A percentile compares a stretch with the other conserved stretches of the same genome.
phyloP scores from a whole-genome alignment of 2,113 vertebrate genomes.

The Hypanus sabinus region DNA sequence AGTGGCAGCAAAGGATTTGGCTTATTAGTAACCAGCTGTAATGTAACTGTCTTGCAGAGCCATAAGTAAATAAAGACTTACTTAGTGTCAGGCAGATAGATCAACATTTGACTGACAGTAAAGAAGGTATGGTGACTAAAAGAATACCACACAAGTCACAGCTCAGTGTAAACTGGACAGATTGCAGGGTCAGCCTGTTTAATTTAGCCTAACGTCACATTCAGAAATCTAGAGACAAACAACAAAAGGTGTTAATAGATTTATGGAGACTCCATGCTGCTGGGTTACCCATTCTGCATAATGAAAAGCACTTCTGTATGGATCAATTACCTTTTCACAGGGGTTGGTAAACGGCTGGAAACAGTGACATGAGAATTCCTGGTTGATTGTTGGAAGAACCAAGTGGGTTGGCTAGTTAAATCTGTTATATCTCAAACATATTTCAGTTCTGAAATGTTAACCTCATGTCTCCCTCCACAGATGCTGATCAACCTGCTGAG shows the following conservation, averaged over 20 bases:
- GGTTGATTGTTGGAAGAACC: background rate
- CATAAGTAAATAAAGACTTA: slow-evolving; percentile 59
- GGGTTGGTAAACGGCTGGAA: no score
- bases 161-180: slow-evolving; percentile 62
- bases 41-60: slow-evolving; percentile 59
- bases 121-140: slow-evolving; percentile 52
- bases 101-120: slow-evolving; percentile 44
- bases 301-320: slow-evolving; percentile 75
- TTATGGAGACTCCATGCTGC: slow-evolving; percentile 83
- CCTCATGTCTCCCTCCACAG: no score
- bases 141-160: slow-evolving; percentile 55
- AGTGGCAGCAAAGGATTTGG: slow-evolving; percentile 47
- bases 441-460: no score
- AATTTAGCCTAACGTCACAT: slow-evolving; percentile 69
- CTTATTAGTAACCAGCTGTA: slow-evolving; percentile 59
- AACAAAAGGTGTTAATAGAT: slow-evolving; percentile 98
- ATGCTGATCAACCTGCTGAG: no score
- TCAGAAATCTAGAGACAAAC: slow-evolving; percentile 66
- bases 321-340: slow-evolving; percentile 88
- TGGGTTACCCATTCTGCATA: slow-evolving; percentile 83
- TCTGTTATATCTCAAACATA: background rate
- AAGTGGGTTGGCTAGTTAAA: background rate
- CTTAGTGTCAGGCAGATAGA: slow-evolving; percentile 51
- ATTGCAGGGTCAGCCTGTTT: slow-evolving; percentile 72
- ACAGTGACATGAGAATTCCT: background rate